Percentiles rank a stretch among this genome's conserved stretches.
Evolutionary conservation across 2,113 vertebrate species (phyloP).

Genomic region (Pygathrix nemaeus): DNA sequence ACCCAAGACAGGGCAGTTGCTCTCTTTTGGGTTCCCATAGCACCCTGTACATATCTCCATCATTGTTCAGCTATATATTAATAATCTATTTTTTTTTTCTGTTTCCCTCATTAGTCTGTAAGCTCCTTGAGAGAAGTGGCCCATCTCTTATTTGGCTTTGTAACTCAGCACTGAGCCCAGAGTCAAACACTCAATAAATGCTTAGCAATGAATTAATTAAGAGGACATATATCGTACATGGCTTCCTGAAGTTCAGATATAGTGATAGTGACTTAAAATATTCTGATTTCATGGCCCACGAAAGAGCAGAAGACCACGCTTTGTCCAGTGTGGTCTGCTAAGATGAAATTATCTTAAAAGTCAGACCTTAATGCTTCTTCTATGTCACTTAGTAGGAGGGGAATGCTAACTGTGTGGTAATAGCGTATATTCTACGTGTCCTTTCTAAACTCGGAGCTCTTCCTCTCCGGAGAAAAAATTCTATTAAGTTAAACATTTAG

Average conservation of each 20-base stretch:
- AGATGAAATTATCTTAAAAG: slow-evolving; percentile 34
- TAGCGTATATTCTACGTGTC: neutral
- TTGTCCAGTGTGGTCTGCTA: neutral
- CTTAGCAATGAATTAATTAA: neutral
- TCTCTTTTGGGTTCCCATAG: neutral
- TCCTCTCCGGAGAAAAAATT: neutral
- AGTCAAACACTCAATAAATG: neutral
- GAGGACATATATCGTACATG: neutral
- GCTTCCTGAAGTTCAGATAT: neutral
- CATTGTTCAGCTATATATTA: neutral
- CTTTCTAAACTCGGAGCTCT: slow-evolving; percentile 50
- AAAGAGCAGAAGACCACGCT: neutral
- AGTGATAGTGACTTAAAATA: neutral
- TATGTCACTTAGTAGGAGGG: slow-evolving; percentile 32
- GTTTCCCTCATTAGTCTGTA: neutral
- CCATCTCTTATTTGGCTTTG: slow-evolving; percentile 20
- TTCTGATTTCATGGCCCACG: neutral
- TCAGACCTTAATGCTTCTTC: slow-evolving; percentile 33
- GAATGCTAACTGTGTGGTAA: slow-evolving; percentile 12
- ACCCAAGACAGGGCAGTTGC: neutral
- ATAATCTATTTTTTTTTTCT: slow-evolving; percentile 24
- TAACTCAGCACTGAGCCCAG: neutral
- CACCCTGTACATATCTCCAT: neutral
- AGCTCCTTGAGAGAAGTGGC: neutral
- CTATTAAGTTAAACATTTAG: slow-evolving; percentile 66